Evolutionary conservation across 2,797 vertebrate species (phyloP), one percentile per base, ranked within the genome.

Genomic region (Poecilia picta): DNA sequence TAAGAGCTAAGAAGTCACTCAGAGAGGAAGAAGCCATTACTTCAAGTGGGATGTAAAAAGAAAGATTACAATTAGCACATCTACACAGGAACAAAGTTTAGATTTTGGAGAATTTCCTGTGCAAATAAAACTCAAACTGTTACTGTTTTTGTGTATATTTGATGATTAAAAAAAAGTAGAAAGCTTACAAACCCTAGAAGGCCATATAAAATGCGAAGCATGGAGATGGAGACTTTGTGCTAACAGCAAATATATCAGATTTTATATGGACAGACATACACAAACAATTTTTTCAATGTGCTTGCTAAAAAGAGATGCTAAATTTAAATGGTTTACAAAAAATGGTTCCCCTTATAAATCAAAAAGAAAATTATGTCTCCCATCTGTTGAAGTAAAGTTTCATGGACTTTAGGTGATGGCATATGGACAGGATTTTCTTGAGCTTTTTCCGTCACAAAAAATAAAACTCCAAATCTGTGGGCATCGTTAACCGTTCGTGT

Each of bases 281-380:
- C 11, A 51, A 53, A 53, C 16, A 10, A 7, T 23, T 53, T 47
- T 8, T 51, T 51, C 2, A 23, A 51, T 51, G 20, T 51, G 18
- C 7, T 23, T 51, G 2, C 23, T 23, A 23, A 51, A 51, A 55
- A 82, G 79, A 31, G 87, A 81, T 11, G 51, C 76, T 81, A n/a
- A 20, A 86, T 59, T 43, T 53, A 75, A 16, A 18, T 49, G 2
- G 74, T 8, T 74, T 74, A 1, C 53, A 8, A n/a, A 23, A 25
- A 53, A 53, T 23, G 8, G 51, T 53, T 23, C 20, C 8, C 51
- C 51, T 53, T 7, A 53, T 53, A 53, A 53, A 2, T 53, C 8
- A 25, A 53, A 53, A 25, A 53, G 3, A 10, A 3, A n/a, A 25
- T 25, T 1, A 55, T 55, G 51, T 55, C 23, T 55, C 8, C 20